Percentiles rank a stretch among this genome's conserved stretches.
These are phyloP conservation scores for Galemys pyrenaicus DNA, from an alignment of 2,113 vertebrate genomes.

Conservation along the genomic window DNA sequence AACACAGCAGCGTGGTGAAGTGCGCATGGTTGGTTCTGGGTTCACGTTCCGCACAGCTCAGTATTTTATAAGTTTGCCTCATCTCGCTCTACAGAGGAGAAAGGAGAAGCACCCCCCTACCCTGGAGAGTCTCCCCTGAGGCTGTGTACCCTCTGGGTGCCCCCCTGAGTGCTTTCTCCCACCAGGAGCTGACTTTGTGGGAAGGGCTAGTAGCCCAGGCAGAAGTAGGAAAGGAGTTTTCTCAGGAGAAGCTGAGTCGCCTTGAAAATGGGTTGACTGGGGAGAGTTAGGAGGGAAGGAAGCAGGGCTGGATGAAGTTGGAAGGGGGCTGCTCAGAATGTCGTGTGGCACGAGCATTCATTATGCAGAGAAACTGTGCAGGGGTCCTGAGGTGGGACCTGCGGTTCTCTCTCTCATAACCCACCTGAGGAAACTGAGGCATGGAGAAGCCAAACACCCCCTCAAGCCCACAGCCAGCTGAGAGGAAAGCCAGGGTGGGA, in stretches of 20 bases:
- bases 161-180: neutral
- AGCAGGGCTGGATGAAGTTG: neutral
- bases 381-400: too few relatives aligned
- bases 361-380: fast-evolving
- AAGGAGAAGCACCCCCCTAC: neutral
- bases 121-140: neutral
- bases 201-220: fast-evolving
- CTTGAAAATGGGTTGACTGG: neutral
- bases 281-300: neutral
- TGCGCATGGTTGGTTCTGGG: fast-evolving
- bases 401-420: neutral
- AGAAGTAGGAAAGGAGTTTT: neutral
- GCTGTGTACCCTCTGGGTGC: too few relatives aligned
- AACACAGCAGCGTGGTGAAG: too few relatives aligned
- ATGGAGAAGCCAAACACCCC: too few relatives aligned
- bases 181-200: too few relatives aligned
- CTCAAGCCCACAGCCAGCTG: neutral
- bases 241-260: neutral
- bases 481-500: neutral
- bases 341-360: fast-evolving
- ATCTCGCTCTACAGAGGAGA: neutral
- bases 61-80: neutral
- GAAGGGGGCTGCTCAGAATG: neutral
- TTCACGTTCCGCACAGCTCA: neutral
- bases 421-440: neutral